phyloP scores from a whole-genome alignment of 92 coral and sea anemone species.

The Epizoanthus fatuus region DNA sequence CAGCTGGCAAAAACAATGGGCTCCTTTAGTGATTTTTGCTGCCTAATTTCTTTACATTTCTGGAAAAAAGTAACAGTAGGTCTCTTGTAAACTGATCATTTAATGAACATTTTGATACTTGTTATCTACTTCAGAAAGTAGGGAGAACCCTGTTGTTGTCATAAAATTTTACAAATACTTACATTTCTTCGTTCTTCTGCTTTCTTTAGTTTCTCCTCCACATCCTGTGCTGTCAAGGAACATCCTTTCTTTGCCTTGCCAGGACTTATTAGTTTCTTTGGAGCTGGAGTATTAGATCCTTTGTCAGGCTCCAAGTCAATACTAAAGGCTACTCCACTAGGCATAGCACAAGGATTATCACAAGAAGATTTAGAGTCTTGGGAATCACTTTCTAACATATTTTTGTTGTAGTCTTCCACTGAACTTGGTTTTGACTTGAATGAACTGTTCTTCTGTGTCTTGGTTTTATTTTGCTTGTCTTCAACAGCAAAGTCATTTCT shows the following conservation, averaged over 20 bases:
- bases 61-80: too few relatives aligned
- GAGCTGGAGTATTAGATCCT: slow-evolving; percentile 33
- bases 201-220: slow-evolving; percentile 86
- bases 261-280: slow-evolving; percentile 55
- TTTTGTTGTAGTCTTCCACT: not conserved
- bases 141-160: too few relatives aligned
- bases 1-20: too few relatives aligned
- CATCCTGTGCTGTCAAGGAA: slow-evolving; percentile 69
- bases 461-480: slow-evolving; percentile 37
- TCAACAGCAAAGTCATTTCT: slow-evolving; percentile 79
- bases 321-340: slow-evolving; percentile 74
- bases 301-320: slow-evolving; percentile 68
- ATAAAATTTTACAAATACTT: slow-evolving; percentile 17
- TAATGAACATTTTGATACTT: too few relatives aligned
- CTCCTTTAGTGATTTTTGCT: too few relatives aligned
- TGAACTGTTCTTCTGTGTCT: slow-evolving; percentile 19
- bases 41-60: too few relatives aligned
- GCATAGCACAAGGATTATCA: slow-evolving; percentile 19
- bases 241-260: slow-evolving; percentile 53
- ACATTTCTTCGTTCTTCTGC: slow-evolving; percentile 95
- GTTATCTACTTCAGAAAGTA: too few relatives aligned
- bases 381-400: not conserved
- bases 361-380: not conserved
- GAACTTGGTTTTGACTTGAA: slow-evolving; percentile 8
- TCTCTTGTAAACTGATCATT: too few relatives aligned